A percentile compares a stretch with the other conserved stretches of the same genome.
These are phyloP conservation scores for Fulmarus glacialis DNA, from an alignment of 2,113 vertebrate genomes.

Conservation along the genomic window DNA sequence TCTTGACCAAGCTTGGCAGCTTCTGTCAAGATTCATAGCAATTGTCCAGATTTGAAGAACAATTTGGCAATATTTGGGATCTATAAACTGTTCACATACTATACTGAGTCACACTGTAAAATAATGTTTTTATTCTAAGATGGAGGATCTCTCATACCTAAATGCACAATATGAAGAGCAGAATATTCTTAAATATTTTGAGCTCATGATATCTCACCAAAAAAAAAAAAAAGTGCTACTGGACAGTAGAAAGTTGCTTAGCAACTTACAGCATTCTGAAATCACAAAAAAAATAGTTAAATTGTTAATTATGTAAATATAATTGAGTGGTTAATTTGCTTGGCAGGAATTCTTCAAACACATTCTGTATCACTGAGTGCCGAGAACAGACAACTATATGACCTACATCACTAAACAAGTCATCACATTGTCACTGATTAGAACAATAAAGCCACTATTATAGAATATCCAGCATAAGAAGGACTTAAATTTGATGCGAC, in stretches of 20 bases:
- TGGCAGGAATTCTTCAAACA: neutral
- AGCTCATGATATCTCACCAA: neutral
- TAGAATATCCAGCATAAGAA: neutral
- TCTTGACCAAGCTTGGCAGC: neutral
- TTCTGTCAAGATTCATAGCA: neutral
- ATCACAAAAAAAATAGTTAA: neutral
- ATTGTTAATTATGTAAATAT: neutral
- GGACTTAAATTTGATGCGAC: neutral
- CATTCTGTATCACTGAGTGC: neutral
- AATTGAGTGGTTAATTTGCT: fast-evolving
- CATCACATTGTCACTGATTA: neutral
- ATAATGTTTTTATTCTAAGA: neutral
- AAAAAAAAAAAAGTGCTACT: neutral
- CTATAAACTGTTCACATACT: neutral
- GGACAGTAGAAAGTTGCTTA: neutral
- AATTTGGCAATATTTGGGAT: neutral
- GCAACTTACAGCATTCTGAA: neutral
- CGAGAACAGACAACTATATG: neutral
- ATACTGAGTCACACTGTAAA: neutral
- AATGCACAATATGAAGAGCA: neutral
- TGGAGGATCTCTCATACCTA: neutral
- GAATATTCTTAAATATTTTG: neutral
- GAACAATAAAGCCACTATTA: neutral
- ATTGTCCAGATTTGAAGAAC: neutral
- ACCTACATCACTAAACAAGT: neutral